A percentile compares a stretch with the other conserved stretches of the same genome.
Evolutionary conservation across 2,797 vertebrate species (phyloP).

Genomic region (Tolypeutes matacus): DNA sequence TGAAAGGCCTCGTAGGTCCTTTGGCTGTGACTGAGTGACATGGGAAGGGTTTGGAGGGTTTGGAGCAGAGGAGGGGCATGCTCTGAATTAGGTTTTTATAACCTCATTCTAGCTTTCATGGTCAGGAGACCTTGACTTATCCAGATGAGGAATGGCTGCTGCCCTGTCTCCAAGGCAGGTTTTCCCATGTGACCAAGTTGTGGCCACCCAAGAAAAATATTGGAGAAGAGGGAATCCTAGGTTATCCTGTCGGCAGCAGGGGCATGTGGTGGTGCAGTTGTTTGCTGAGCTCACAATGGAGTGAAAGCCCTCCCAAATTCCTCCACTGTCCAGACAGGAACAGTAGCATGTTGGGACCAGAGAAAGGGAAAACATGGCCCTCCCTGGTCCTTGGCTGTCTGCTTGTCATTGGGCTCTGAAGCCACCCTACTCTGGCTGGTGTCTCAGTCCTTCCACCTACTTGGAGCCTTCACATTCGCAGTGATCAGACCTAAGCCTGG

Average conservation of each 20-base stretch:
- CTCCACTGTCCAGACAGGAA: background rate
- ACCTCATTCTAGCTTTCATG: background rate
- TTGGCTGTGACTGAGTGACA: background rate
- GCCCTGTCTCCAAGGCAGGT: background rate
- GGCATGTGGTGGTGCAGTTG: fast-evolving
- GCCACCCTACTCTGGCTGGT: background rate
- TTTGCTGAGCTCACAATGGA: background rate
- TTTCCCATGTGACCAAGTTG: background rate
- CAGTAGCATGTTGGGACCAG: background rate
- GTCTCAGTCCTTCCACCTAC: background rate
- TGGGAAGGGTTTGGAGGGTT: fast-evolving
- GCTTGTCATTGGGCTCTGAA: background rate
- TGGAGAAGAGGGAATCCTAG: background rate
- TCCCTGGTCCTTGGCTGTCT: background rate
- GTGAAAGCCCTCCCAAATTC: background rate
- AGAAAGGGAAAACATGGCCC: background rate
- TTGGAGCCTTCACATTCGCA: background rate
- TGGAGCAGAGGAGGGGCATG: background rate
- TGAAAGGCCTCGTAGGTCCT: background rate
- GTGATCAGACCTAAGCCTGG: background rate
- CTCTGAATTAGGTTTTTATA: background rate
- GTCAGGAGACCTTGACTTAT: background rate
- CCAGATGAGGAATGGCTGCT: background rate
- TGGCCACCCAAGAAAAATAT: background rate
- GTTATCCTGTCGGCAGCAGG: fast-evolving